phyloP scores from a whole-genome alignment of 2,888 invertebrate genomes.

The Epirrhoe tristata region DNA sequence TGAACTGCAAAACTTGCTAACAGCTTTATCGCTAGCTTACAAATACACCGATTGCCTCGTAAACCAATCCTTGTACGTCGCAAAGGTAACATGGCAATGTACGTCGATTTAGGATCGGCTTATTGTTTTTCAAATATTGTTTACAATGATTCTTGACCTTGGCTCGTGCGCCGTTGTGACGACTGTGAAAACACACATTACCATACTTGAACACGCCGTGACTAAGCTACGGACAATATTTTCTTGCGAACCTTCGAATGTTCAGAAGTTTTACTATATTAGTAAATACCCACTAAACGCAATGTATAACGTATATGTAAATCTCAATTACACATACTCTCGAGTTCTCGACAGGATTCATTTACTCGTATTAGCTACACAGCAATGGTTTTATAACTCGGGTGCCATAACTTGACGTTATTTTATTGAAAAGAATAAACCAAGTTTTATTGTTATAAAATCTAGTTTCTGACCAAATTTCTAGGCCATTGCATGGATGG shows the following conservation, averaged over 20 bases:
- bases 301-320: no score
- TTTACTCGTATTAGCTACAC: neutral
- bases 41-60: constrained; percentile 48
- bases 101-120: constrained; percentile 49
- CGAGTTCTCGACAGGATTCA: no score
- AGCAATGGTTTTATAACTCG: neutral
- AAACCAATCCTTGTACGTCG: constrained; percentile 43
- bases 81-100: constrained; percentile 50
- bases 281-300: neutral
- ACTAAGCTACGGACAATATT: constrained; percentile 56
- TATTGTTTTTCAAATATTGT: constrained; percentile 51
- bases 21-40: constrained; percentile 18
- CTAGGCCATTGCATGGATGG: constrained; percentile 1
- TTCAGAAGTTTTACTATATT: constrained; percentile 10
- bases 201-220: constrained; percentile 64
- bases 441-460: neutral
- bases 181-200: constrained; percentile 71
- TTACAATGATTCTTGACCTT: constrained; percentile 63
- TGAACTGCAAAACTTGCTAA: constrained; percentile 23
- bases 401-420: neutral
- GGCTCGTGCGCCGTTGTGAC: constrained; percentile 59
- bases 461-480: neutral
- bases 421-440: neutral
- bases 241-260: constrained; percentile 30
- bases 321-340: no score